phyloP scores from a whole-genome alignment of 2,113 vertebrate genomes.

The Amblyopsis rosae region DNA sequence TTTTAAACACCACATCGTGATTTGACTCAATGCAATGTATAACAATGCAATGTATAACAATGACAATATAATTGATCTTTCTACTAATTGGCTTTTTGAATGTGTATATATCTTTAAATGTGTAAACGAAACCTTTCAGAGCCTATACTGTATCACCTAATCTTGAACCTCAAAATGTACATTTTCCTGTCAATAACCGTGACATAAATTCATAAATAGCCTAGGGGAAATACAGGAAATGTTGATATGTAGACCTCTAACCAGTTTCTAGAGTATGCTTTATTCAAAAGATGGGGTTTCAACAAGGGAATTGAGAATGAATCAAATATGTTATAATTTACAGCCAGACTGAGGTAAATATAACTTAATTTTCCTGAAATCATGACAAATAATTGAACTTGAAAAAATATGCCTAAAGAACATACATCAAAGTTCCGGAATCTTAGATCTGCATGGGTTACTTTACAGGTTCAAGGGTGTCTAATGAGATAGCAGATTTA shows the following conservation, averaged over 20 bases:
- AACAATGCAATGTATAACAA: slow-evolving; percentile 23
- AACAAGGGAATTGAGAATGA: slow-evolving; percentile 26
- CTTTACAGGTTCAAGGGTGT: slow-evolving; percentile 52
- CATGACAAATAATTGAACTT: slow-evolving; percentile 63
- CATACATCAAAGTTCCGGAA: slow-evolving; percentile 67
- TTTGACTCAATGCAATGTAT: slow-evolving; percentile 30
- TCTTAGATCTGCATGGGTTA: slow-evolving; percentile 54
- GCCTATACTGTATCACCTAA: slow-evolving; percentile 4
- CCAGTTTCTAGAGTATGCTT: slow-evolving; percentile 43
- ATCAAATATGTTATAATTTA: slow-evolving; percentile 43
- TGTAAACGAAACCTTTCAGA: not conserved
- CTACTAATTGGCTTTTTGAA: not conserved
- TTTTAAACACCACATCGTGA: slow-evolving; percentile 38
- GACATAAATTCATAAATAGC: slow-evolving; percentile 28
- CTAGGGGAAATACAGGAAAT: slow-evolving; percentile 14
- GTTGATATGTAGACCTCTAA: slow-evolving; percentile 28
- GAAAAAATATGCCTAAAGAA: slow-evolving; percentile 48
- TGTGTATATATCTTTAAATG: no score
- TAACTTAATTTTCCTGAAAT: slow-evolving; percentile 55
- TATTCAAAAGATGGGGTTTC: slow-evolving; percentile 38
- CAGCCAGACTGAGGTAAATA: slow-evolving; percentile 49
- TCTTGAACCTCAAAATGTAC: slow-evolving; percentile 26
- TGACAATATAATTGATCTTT: slow-evolving; percentile 1
- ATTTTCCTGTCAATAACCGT: slow-evolving; percentile 33
- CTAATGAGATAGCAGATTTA: slow-evolving; percentile 66